Evolutionary conservation across 2,113 vertebrate genomes (phyloP).

Genomic region (Bothrops jararaca): DNA sequence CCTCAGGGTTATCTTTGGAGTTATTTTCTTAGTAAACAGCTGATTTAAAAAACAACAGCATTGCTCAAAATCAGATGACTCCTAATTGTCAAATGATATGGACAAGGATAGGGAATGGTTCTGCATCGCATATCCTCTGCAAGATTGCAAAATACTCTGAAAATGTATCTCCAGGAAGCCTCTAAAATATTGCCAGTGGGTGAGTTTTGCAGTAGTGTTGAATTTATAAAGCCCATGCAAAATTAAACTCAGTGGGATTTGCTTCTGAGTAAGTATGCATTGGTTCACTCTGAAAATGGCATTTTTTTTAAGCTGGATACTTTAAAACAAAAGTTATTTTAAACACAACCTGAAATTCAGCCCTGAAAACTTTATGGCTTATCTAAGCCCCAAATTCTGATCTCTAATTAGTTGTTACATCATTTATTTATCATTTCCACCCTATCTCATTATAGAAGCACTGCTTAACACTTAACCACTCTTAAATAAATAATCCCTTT

Average conservation of each 20-base stretch:
- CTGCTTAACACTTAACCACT: constrained; percentile 6
- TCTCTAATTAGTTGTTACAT: constrained; percentile 21
- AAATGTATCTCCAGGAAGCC: not conserved
- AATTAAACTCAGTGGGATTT: not conserved
- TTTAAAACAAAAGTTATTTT: not conserved
- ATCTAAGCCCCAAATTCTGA: not conserved
- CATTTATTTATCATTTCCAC: constrained; percentile 26
- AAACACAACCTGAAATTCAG: not conserved
- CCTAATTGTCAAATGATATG: not conserved
- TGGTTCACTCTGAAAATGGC: not conserved
- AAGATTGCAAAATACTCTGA: not conserved
- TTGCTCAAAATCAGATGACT: not conserved
- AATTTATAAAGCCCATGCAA: not conserved
- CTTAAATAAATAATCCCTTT: constrained; percentile 13
- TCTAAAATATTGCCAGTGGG: not conserved
- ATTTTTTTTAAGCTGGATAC: not conserved
- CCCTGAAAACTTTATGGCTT: not conserved
- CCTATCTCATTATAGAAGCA: not conserved
- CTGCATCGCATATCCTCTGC: not conserved
- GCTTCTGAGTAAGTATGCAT: not conserved
- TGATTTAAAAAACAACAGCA: not conserved
- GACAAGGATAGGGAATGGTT: not conserved
- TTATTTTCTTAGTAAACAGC: not conserved
- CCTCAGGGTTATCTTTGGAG: not conserved
- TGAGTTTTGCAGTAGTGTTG: not conserved